A percentile compares a stretch with the other conserved stretches of the same genome.
Conservation (phyloP, 2,888 invertebrate species). For the Cosmopolites sordidus region DNA sequence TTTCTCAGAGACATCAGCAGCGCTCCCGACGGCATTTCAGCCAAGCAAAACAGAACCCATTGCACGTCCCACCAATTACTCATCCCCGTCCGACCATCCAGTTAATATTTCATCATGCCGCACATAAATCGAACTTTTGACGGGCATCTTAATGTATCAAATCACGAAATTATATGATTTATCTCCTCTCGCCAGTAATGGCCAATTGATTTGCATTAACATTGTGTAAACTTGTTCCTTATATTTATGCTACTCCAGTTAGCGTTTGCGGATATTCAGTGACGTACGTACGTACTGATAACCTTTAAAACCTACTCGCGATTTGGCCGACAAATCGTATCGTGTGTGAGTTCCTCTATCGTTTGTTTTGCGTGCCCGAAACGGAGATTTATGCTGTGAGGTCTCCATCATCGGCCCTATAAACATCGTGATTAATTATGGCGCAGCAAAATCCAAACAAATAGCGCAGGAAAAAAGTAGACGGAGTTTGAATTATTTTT, state of each 20-base stretch:
- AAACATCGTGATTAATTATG: slow-evolving; percentile 25
- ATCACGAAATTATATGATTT: slow-evolving; percentile 49
- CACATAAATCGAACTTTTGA: slow-evolving; percentile 43
- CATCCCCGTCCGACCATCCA: slow-evolving; percentile 30
- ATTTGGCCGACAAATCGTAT: neutral
- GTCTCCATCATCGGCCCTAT: slow-evolving; percentile 26
- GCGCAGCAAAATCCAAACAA: slow-evolving; percentile 21
- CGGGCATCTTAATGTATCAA: slow-evolving; percentile 49
- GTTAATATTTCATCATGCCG: slow-evolving; percentile 47
- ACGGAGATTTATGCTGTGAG: slow-evolving; percentile 20
- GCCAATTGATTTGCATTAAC: slow-evolving; percentile 50
- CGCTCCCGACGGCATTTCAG: no score
- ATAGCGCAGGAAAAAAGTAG: slow-evolving; percentile 21
- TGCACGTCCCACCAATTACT: no score
- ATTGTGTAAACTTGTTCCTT: slow-evolving; percentile 48
- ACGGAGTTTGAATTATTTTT: slow-evolving; percentile 20
- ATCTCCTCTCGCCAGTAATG: slow-evolving; percentile 44
- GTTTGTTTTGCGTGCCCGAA: neutral
- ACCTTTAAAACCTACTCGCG: no score
- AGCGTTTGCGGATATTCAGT: no score
- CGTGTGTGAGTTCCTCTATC: neutral
- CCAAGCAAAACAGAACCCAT: no score
- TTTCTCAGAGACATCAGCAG: no score
- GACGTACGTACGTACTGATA: no score
- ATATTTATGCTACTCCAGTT: no score